These are phyloP conservation scores for Siderastrea siderea DNA, from an alignment of 92 coral and sea anemone genomes.

Conservation along the genomic window DNA sequence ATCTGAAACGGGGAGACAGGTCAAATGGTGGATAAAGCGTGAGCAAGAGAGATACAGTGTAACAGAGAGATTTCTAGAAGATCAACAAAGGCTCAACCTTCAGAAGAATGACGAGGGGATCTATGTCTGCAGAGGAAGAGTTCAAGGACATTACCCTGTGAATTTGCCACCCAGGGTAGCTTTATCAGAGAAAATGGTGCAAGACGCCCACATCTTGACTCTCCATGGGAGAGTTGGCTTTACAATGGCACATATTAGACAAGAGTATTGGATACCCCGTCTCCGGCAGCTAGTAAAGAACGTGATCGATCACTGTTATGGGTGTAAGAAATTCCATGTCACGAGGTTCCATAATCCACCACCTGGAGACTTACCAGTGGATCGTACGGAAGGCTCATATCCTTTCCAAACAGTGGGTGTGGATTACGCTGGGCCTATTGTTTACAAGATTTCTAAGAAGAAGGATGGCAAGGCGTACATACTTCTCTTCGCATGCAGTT, in stretches of 20 bases:
- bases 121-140: constrained; percentile 16
- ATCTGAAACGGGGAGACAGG: constrained; percentile 36
- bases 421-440: constrained; percentile 33
- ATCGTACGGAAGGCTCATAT: constrained; percentile 17
- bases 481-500: constrained; percentile 24
- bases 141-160: constrained; percentile 14
- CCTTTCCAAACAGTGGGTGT: constrained; percentile 35
- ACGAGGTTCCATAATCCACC: constrained; percentile 34
- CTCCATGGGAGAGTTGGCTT: constrained; percentile 60
- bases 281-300: constrained; percentile 35
- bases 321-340: constrained; percentile 55
- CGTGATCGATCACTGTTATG: constrained; percentile 32
- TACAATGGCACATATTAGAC: constrained; percentile 16
- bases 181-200: constrained; percentile 59
- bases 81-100: constrained; percentile 24
- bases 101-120: constrained; percentile 21
- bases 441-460: constrained; percentile 35
- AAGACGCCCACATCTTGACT: constrained; percentile 57
- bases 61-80: constrained; percentile 24
- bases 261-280: constrained; percentile 36
- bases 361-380: constrained; percentile 38
- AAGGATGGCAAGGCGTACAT: constrained; percentile 46
- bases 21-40: constrained; percentile 20
- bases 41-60: constrained; percentile 23
- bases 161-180: constrained; percentile 25